Evolutionary conservation across 2,113 vertebrate genomes (phyloP).

Genomic region (Datnioides undecimradiatus): DNA sequence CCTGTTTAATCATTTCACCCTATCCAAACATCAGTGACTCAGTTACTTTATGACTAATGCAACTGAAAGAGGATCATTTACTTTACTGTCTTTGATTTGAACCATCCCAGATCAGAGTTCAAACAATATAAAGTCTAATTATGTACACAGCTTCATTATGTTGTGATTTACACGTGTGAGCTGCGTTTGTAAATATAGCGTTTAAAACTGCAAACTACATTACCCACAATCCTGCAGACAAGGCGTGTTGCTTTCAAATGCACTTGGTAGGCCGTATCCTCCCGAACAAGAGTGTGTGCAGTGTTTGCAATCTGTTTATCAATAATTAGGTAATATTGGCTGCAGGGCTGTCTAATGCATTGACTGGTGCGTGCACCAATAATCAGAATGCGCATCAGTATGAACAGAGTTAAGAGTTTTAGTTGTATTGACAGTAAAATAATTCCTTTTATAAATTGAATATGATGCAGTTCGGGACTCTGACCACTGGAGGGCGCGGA

Average conservation of each 20-base stretch:
- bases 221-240: conserved; percentile 35
- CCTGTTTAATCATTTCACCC: conserved; percentile 52
- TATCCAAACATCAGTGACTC: neutral
- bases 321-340: neutral
- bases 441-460: too few relatives aligned
- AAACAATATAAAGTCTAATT: neutral
- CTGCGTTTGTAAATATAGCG: neutral
- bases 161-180: too few relatives aligned
- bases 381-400: neutral
- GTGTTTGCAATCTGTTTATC: neutral
- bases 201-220: conserved; percentile 2
- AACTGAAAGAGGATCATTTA: neutral
- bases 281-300: neutral
- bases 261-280: neutral
- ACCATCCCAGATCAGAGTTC: neutral
- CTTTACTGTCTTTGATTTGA: neutral
- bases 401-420: neutral
- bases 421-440: neutral
- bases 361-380: too few relatives aligned
- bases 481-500: neutral
- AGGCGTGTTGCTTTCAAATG: conserved; percentile 18
- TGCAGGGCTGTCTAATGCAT: neutral
- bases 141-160: too few relatives aligned
- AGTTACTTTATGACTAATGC: neutral
- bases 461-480: neutral